Percentiles rank a stretch among this genome's conserved stretches.
Conservation (phyloP, 2,797 vertebrate genomes). For the Taeniopygia guttata region DNA sequence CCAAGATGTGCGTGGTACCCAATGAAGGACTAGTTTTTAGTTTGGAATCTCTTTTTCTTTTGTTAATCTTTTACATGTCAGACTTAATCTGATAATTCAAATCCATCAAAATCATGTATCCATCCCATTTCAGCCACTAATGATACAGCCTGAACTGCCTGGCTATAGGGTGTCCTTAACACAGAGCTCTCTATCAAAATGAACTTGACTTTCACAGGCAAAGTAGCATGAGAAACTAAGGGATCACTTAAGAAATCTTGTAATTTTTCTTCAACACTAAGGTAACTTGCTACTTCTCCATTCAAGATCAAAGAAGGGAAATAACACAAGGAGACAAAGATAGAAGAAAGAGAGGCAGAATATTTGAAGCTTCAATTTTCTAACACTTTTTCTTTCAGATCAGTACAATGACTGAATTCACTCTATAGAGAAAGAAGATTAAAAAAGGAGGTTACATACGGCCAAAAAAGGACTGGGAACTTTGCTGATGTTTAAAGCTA, state of each 20-base stretch:
- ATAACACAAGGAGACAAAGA: constrained; percentile 4
- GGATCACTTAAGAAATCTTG: constrained; percentile 9
- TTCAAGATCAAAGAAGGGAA: constrained; percentile 33
- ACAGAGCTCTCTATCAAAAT: background rate
- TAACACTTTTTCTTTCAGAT: background rate
- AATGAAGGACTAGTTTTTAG: background rate
- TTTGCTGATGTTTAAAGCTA: constrained; percentile 1
- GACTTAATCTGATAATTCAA: background rate
- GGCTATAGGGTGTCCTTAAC: background rate
- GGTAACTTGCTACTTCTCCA: constrained; percentile 10
- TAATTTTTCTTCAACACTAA: constrained; percentile 36
- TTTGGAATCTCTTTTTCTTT: background rate
- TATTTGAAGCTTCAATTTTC: constrained; percentile 34
- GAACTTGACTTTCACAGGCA: background rate
- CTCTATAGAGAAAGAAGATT: constrained; percentile 1
- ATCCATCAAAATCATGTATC: background rate
- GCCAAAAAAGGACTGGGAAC: constrained; percentile 12
- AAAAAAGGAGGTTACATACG: background rate
- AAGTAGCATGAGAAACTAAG: background rate
- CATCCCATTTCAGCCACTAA: background rate
- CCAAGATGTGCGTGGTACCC: background rate
- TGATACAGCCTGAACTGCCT: background rate
- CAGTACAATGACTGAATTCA: background rate
- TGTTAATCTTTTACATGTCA: background rate
- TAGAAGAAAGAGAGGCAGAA: background rate